Evolutionary conservation across 2,797 vertebrate genomes (phyloP), one percentile per base, ranked within the genome.

Genomic region (Halcyon badia): DNA sequence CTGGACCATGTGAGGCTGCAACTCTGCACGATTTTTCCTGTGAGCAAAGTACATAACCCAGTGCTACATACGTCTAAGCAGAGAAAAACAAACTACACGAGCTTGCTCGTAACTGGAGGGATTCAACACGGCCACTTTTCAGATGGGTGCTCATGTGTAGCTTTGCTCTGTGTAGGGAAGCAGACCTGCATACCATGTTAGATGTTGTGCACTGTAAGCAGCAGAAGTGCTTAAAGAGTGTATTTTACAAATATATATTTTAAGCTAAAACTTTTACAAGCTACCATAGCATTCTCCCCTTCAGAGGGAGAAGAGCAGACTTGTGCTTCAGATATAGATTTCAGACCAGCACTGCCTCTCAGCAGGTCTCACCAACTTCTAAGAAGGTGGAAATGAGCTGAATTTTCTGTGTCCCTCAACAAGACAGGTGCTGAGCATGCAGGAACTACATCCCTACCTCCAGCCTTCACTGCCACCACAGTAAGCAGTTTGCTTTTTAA

Each of bases 181-280:
- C 24, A 80, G 57, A 49, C 30, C 52, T 61, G 11, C 14, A 15
- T 5, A 12, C 25, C 17, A 0, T 6, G n/a, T 19, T 37, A 61
- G 14, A n/a, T 10, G 1, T 5, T 41, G 35, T 13, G 16, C 21
- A 28, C 26, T 11, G 10, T 69, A 57, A 64, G 56, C 28, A 52
- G 46, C 21, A 48, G 75, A 8, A 0, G 0, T 12, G 24, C 31
- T 70, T 48, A 25, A 8, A 71, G 42, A 54, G 30, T 21, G 31
- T 83, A 51, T 82, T 94, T 89, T 94, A 20, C 41, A 79, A 66
- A 35, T 31, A 20, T 65, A 14, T 35, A 39, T 54, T 58, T 58
- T 8, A 1, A 25, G 11, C 57, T 73, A 42, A 52, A 28, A 9
- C 11, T 92, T 70, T 71, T 44, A 14, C 10, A 72, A 11, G 10